Percentiles rank a stretch among this genome's conserved stretches.
These are phyloP conservation scores for Ptilorrhoa leucosticta DNA, from an alignment of 2,113 vertebrate genomes.

Conservation along the genomic window DNA sequence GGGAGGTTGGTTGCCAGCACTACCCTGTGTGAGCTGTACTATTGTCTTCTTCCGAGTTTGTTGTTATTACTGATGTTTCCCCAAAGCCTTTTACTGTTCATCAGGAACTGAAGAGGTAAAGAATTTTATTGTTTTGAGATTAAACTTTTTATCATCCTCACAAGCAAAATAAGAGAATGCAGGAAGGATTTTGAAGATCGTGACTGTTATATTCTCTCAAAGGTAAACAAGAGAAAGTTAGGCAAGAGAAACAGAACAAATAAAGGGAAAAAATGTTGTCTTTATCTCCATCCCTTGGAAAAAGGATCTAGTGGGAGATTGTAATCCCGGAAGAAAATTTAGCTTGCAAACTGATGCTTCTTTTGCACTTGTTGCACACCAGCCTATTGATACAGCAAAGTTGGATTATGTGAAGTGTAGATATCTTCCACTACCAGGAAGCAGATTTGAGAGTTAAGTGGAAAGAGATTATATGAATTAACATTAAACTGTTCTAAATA, in stretches of 20 bases:
- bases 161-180: background rate
- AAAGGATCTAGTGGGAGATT: background rate
- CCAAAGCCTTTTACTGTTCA: background rate
- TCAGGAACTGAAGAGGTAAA: background rate
- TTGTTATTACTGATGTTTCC: background rate
- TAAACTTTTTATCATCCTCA: background rate
- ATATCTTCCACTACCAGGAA: background rate
- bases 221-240: background rate
- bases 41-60: background rate
- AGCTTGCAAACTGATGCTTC: background rate
- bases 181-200: background rate
- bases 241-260: background rate
- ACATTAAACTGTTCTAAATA: background rate
- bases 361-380: background rate
- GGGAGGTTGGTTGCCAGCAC: background rate
- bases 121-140: background rate
- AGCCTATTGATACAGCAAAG: background rate
- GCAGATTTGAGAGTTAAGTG: background rate
- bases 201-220: background rate
- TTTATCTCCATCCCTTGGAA: background rate
- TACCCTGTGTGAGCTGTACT: background rate
- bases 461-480: background rate
- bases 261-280: background rate
- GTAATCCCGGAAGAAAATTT: background rate
- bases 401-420: background rate